Evolutionary conservation across 2,888 invertebrate genomes (phyloP).

Genomic region (Sarcophaga rosellei): DNA sequence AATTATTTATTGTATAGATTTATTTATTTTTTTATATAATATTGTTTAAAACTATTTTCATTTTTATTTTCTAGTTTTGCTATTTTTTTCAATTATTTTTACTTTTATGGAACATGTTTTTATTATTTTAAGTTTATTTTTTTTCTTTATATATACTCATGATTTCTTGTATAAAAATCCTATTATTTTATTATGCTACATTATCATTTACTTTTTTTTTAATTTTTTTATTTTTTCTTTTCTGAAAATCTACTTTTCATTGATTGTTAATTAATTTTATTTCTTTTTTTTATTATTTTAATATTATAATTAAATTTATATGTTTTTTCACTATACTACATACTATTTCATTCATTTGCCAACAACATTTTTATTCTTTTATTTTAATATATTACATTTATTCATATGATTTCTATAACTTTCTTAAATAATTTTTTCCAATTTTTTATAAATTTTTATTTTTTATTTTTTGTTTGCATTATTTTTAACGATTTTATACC

Average conservation of each 20-base stretch:
- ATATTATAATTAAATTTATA: neutral
- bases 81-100: conserved; percentile 33
- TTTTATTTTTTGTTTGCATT: conserved; percentile 26
- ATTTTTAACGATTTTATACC: conserved; percentile 41
- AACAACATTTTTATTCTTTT: conserved; percentile 59
- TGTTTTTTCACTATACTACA: conserved; percentile 54
- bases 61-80: conserved; percentile 23
- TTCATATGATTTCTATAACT: conserved; percentile 12
- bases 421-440: neutral
- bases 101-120: conserved; percentile 31
- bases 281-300: neutral
- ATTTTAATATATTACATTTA: conserved; percentile 46
- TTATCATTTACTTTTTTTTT: neutral
- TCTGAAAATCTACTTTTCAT: conserved; percentile 31
- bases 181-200: conserved; percentile 40
- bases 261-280: conserved; percentile 51
- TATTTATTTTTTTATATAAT: conserved; percentile 6
- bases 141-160: conserved; percentile 11
- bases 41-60: conserved; percentile 17
- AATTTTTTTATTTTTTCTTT: conserved; percentile 16
- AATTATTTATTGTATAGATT: conserved; percentile 40
- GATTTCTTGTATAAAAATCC: conserved; percentile 58
- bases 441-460: conserved; percentile 22
- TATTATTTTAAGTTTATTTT: conserved; percentile 24
- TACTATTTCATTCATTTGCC: conserved; percentile 49